Percentiles rank a stretch among this genome's conserved stretches.
Conservation (phyloP, 2,797 vertebrate species). For the Alcedo atthis region DNA sequence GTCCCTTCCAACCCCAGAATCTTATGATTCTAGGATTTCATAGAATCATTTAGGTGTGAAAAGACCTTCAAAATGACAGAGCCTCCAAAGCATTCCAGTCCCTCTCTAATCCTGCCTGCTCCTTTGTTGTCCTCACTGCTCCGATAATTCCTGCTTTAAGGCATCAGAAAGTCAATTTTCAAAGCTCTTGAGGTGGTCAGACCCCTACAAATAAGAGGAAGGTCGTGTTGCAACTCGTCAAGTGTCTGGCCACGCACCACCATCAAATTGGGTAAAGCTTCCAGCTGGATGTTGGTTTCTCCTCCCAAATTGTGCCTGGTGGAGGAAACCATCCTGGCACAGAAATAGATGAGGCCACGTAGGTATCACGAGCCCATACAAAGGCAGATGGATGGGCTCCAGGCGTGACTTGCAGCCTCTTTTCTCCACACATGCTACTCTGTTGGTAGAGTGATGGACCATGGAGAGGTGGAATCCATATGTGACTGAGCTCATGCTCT, state of each 20-base stretch:
- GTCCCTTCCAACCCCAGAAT: no score
- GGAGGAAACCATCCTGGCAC: not conserved
- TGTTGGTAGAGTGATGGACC: slow-evolving; percentile 52
- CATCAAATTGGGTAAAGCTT: not conserved
- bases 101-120: not conserved
- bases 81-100: not conserved
- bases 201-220: not conserved
- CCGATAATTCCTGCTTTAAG: not conserved
- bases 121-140: not conserved
- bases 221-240: not conserved
- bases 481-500: slow-evolving; percentile 56
- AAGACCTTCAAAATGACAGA: not conserved
- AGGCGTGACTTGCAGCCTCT: slow-evolving; percentile 3
- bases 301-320: not conserved
- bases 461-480: slow-evolving; percentile 45
- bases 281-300: not conserved
- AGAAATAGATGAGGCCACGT: slow-evolving; percentile 10
- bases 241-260: rapidly evolving
- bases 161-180: not conserved
- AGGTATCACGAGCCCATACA: not conserved
- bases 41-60: no score
- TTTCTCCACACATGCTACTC: slow-evolving; percentile 23
- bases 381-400: not conserved
- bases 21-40: no score
- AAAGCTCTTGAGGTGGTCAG: not conserved